phyloP scores from a whole-genome alignment of 2,113 vertebrate species.

The Leiothrix lutea region DNA sequence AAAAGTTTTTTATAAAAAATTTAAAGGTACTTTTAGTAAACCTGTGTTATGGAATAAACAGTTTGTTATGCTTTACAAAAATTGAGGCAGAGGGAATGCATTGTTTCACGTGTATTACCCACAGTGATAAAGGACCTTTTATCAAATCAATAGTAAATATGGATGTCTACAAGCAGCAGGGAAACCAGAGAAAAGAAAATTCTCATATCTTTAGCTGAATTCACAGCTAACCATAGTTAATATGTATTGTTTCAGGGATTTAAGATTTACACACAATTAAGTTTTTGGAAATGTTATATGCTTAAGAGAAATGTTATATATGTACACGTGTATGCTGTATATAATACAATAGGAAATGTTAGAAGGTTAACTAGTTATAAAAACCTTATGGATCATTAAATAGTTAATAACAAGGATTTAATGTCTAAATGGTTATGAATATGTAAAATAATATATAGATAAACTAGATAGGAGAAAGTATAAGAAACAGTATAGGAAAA shows the following conservation, averaged over 20 bases:
- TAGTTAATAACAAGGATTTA: neutral
- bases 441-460: neutral
- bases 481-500: neutral
- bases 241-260: neutral
- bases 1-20: neutral
- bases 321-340: neutral
- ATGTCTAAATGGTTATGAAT: neutral
- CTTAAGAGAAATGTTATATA: neutral
- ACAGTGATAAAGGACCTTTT: neutral
- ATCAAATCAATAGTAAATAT: neutral
- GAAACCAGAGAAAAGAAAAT: neutral
- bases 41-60: neutral
- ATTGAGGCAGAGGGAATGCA: rapidly evolving
- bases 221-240: neutral
- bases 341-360: neutral
- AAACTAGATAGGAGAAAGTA: neutral
- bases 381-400: neutral
- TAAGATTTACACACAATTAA: neutral
- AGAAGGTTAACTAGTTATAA: neutral
- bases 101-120: neutral
- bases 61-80: neutral
- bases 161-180: neutral
- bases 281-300: neutral
- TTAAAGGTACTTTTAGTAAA: neutral
- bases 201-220: neutral